Base-by-base conservation (phyloP, 1,140 invertebrate species). In the Hylaeus anthracinus region DNA sequence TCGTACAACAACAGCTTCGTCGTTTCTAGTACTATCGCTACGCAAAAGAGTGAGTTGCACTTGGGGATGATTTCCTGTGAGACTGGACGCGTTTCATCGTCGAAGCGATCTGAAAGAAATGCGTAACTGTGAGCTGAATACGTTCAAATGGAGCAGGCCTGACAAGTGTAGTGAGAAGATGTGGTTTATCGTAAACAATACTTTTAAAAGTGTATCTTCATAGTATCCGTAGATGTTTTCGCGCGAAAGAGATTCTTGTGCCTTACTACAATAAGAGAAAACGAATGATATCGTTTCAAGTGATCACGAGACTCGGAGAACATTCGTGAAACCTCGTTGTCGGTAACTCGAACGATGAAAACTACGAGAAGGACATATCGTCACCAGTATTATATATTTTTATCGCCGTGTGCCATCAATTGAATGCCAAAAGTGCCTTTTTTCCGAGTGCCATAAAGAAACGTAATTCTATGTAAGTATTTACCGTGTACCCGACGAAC, bases 301-400 rank as follows among this genome's bases (percentile, higher is more conserved):
- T 39, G 14, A 37, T 10, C 48, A 48, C n/a, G 26, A 69, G 48
- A 55, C 12, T 3, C 4, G 14, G 3, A 15, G 37, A 41, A 70
- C 41, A 12, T 56, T 70, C 6, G 1, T 65, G 10, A 45, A 12
- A 5, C 39, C 8, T 70, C 3, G 26, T 53, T 4, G 8, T 6
- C 48, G 26, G 26, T 41, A 10, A 41, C 26, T 14, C 10, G 48
- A 56, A 45, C 26, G 3, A 60, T 15, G 2, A 43, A 12, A 6
- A 10, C 5, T n/a, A 37, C 67, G 67, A 71, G 12, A 73, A 61
- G 14, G 41, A 15, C 65, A 72, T 60, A 74, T 75, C 63, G 60
- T 51, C 72, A 80, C 72, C 79, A 80, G 79, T 80, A 80, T 80
- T 80, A 80, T 75, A n/a, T 80, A 67, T 67, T 80, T 80, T 75